Base-by-base conservation (phyloP, 2,797 vertebrate species). In the Glyptemys insculpta region DNA sequence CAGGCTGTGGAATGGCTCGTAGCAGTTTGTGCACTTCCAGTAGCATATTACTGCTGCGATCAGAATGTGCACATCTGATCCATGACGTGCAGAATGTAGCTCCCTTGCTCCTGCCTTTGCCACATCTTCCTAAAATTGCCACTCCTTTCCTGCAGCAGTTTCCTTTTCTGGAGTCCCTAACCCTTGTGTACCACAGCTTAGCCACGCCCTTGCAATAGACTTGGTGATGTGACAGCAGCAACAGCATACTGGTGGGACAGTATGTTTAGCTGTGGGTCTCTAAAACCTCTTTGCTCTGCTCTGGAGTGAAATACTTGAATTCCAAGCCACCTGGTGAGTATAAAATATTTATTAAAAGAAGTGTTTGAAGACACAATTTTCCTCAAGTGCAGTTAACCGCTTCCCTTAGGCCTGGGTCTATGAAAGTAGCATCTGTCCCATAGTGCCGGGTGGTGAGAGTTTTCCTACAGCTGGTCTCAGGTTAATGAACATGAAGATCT, bases 281-380 rank as follows among this genome's bases (percentile, higher is more conserved):
- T 74, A 9, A 53, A 80, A 8, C 44, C 19, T 59, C 88, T 0
- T 0, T 68, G 86, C 74, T 76, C 49, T 68, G 86, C 74, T 57
- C 49, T 6, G 68, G 54, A 82, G 88, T 79, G 87, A 87, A 92
- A 92, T 57, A 12, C 72, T 65, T 5, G 56, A 47, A 72, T 53
- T 50, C 50, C 41, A 84, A 83, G 80, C 86, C 37, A 5, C 0
- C 27, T 16, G 68, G 37, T 37, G 37, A 50, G 18, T 21, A 18
- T 2, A 92, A 12, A 93, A 5, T 79, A 37, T 2, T 5, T 25
- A 37, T 72, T n/a, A 84, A 62, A 8, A 8, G 74, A 3, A 81
- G 54, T 88, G 12, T 0, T 65, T 82, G 89, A 72, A 1, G 34
- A 3, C 0, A 12, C 23, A 0, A 0, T 11, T 9, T 78, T 84